Evolutionary conservation across 2,113 vertebrate genomes (phyloP), one percentile per base, ranked within the genome.

Genomic region (Stercorarius parasiticus): DNA sequence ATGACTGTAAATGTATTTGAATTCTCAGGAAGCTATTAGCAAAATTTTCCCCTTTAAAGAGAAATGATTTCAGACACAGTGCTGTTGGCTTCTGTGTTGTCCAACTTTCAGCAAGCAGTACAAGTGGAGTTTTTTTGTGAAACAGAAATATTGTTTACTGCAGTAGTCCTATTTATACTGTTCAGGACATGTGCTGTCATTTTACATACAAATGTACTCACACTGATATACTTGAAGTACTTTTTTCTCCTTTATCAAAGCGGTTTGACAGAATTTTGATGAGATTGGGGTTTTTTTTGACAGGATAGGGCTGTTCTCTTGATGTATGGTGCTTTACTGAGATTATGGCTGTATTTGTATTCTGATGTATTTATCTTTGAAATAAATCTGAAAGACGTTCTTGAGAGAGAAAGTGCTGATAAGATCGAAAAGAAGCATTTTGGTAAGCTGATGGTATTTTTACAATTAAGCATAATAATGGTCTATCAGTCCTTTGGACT

Each of bases 261-360:
- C 1, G 3, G 16, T 90, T 94, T 91, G 96, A 94, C 95, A 96
- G 87, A 85, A 90, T 94, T 94, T 93, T 87, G 90, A 95, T 95
- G 88, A 93, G 89, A 90, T 80, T 42, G 16, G 58, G 53, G 53
- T 22, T n/a, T 67, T 62, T 17, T 85, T 90, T 91, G 86, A 69
- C 73, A 79, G 88, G 49, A 43, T 86, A 91, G 27, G 2, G 25
- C 77, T 61, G 20, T 82, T 96, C 27, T 84, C 42, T 85, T 89
- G 80, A 95, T 70, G 29, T 87, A 95, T 15, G 21, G 10, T 77
- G 81, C 62, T 95, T 95, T 82, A 42, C 74, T 87, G 53, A 91
- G 78, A 89, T 97, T 80, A 91, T 82, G 5, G 32, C 66, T 80
- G 26, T 86, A 70, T 69, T 91, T 87, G 17, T 84, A 27, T 93